Evolutionary conservation across 2,888 invertebrate genomes (phyloP).

Genomic region (Parnassius smintheus): DNA sequence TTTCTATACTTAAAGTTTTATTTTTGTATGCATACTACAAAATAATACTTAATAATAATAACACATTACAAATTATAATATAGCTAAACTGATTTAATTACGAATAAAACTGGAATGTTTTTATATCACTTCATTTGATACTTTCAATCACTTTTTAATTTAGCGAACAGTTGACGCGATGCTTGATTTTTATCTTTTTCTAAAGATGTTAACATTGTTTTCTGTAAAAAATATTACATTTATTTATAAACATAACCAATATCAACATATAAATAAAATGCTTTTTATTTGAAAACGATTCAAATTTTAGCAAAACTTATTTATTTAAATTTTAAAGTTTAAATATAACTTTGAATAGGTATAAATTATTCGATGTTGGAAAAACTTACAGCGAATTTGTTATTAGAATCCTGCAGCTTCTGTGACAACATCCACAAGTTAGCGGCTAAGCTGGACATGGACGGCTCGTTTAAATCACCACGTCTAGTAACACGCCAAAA

Average conservation of each 20-base stretch:
- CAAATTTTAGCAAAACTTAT: no score
- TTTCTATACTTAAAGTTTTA: no score
- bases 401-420: constrained; percentile 73
- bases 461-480: constrained; percentile 82
- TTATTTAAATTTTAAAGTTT: no score
- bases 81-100: no score
- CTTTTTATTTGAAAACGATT: no score
- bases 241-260: not conserved
- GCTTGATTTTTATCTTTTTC: constrained; percentile 47
- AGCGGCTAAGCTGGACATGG: constrained; percentile 84
- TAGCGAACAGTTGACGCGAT: constrained; percentile 48
- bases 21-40: no score
- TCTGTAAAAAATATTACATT: constrained; percentile 52
- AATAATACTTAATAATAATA: no score
- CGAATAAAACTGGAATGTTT: no score
- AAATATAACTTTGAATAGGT: no score
- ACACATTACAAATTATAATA: no score
- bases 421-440: constrained; percentile 92
- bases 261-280: not conserved
- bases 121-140: not conserved
- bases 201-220: constrained; percentile 51
- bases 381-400: constrained; percentile 21
- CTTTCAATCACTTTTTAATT: constrained; percentile 41
- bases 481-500: constrained; percentile 85
- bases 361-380: no score